A percentile compares a stretch with the other conserved stretches of the same genome.
Evolutionary conservation across 2,888 invertebrate species (phyloP).

Genomic region (Tupiocoris notatus): DNA sequence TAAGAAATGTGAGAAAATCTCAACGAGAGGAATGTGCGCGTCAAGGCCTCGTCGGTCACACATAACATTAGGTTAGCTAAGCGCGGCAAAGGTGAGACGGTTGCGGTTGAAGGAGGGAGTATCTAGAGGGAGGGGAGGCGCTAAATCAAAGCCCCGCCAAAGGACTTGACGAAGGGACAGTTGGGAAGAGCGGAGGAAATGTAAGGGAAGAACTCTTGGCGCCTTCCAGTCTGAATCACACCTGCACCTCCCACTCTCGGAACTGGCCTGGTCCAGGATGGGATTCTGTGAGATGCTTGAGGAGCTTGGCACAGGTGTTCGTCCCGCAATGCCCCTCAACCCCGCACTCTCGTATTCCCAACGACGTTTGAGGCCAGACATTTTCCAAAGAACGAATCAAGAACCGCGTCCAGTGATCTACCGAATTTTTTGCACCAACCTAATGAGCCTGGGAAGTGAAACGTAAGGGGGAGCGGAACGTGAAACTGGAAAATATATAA

Average conservation of each 20-base stretch:
- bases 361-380: not conserved
- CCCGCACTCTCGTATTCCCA: not conserved
- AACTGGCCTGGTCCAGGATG: too few species aligned
- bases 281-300: conserved; percentile 9
- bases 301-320: conserved; percentile 28
- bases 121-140: conserved; percentile 10
- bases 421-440: too few species aligned
- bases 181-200: not conserved
- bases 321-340: not conserved
- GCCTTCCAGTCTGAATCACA: conserved; percentile 40
- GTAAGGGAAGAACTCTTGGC: too few species aligned
- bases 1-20: conserved; percentile 35
- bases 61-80: conserved; percentile 32
- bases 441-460: too few species aligned
- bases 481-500: too few species aligned
- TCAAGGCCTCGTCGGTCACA: conserved; percentile 38
- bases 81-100: not conserved
- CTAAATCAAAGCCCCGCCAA: conserved; percentile 38
- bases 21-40: conserved; percentile 26
- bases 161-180: not conserved
- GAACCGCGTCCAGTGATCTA: not conserved
- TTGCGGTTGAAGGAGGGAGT: not conserved
- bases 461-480: too few species aligned
- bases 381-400: too few species aligned
- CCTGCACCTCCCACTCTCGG: conserved; percentile 40